Evolutionary conservation across 2,888 invertebrate genomes (phyloP), one percentile per base, ranked within the genome.

Genomic region (Timema podura): DNA sequence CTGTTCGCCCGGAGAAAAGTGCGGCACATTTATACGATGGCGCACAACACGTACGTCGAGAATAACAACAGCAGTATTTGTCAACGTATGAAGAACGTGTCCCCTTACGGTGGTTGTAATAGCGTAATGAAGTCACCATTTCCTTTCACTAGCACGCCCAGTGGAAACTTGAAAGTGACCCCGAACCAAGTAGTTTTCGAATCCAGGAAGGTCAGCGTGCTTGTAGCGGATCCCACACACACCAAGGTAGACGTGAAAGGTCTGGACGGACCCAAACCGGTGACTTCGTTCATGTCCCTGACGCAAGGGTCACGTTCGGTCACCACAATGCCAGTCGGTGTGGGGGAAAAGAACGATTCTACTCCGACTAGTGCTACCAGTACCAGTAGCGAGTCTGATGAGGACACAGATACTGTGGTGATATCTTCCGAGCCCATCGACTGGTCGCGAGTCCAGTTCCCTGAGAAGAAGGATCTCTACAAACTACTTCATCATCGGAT

Each of bases 181-280:
- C 88, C 89, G 2, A 87, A 89, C 80, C 89, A 89, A 85, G 89
- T 89, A 80, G 88, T 89, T 61, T 90, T 87, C 79, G 87, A 89
- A 79, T 87, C 88, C 3, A 86, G 88, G 72, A 88, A 88, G 74
- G 85, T 89, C 48, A 89, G 90, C 70, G 88, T 89, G 10, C 79
- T 90, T 51, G 84, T 89, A 46, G 89, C 89, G 7, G 88, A 89
- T 80, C 89, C 89, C 0, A 83, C 84, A 64, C 85, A 85, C 76
- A 88, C 89, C 8, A 86, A 87, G 79, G 86, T 90, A 10, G 86
- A 87, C 79, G 85, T 89, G 9, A 81, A 69, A 54, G 66, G 30
- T 30, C 30, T 30, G 30, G 30, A 30, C 30, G 30, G 30, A 30
- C 57, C 8, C 48, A 65, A 46, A 30, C 30, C 30, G 30, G 30